phyloP scores from a whole-genome alignment of 2,113 vertebrate genomes.

The Sylvilagus bachmani region DNA sequence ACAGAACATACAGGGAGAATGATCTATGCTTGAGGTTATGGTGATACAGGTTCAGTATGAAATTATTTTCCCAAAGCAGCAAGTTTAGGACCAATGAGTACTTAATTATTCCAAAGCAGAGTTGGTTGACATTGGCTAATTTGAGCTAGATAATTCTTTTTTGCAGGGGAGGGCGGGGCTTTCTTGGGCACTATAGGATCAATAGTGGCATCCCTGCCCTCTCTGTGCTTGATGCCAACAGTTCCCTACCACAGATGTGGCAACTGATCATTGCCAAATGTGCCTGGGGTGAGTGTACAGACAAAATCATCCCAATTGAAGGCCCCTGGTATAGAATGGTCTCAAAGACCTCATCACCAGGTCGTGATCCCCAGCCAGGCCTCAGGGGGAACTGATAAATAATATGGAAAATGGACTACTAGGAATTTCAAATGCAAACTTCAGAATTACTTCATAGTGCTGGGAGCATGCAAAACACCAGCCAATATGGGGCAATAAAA shows the following conservation, averaged over 20 bases:
- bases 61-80: conserved; percentile 38
- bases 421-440: not conserved
- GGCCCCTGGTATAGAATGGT: not conserved
- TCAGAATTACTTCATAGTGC: not conserved
- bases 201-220: not conserved
- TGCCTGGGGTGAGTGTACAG: rapidly evolving
- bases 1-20: conserved; percentile 68
- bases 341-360: not conserved
- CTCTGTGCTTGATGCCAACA: not conserved
- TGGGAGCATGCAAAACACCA: not conserved
- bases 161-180: not conserved
- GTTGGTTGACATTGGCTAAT: not conserved
- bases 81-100: not conserved
- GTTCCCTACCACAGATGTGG: not conserved
- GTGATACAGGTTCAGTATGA: conserved; percentile 13
- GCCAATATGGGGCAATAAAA: not conserved
- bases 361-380: rapidly evolving
- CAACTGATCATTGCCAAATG: not conserved
- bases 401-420: not conserved
- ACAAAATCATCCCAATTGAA: not conserved
- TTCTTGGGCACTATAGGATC: not conserved
- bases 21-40: conserved; percentile 47
- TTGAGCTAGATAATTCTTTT: not conserved
- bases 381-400: not conserved
- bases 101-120: not conserved